Evolutionary conservation across 2,797 vertebrate species (phyloP).

Genomic region (Chaetodon trifasciatus): DNA sequence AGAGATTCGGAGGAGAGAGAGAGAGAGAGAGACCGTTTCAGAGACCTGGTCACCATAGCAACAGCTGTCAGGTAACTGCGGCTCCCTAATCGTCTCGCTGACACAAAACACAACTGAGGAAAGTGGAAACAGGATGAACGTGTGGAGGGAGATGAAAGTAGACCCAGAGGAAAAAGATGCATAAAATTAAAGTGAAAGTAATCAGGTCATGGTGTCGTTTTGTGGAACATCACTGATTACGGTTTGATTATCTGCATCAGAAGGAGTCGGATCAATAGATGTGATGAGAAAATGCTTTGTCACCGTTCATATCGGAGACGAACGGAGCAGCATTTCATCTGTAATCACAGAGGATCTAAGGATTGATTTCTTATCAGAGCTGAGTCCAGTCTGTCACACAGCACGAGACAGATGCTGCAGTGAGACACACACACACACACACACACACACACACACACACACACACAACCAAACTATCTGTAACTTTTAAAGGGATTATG

Average conservation of each 20-base stretch:
- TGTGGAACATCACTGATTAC: neutral
- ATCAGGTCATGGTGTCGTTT: neutral
- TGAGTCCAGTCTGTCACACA: constrained; percentile 18
- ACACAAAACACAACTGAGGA: constrained; percentile 53
- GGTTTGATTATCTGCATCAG: neutral
- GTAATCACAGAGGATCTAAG: neutral
- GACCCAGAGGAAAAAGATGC: neutral
- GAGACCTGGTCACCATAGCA: constrained; percentile 72
- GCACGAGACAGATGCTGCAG: constrained; percentile 1
- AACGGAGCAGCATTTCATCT: constrained; percentile 28
- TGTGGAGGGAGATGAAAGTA: constrained; percentile 7
- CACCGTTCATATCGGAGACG: constrained; percentile 16
- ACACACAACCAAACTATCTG: neutral
- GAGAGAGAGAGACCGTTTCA: constrained; percentile 44
- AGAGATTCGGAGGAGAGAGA: neutral
- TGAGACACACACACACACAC: neutral
- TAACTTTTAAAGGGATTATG: neutral
- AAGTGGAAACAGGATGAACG: constrained; percentile 47
- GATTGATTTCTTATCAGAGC: constrained; percentile 24
- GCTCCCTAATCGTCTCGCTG: constrained; percentile 53
- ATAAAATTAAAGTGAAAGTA: neutral
- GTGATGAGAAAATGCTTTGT: constrained; percentile 26
- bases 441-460: constrained; percentile 7
- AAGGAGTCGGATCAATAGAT: neutral
- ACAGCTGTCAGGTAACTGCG: constrained; percentile 68